These are phyloP conservation scores for Eupithecia inturbata DNA, from an alignment of 2,888 invertebrate genomes.

Conservation along the genomic window DNA sequence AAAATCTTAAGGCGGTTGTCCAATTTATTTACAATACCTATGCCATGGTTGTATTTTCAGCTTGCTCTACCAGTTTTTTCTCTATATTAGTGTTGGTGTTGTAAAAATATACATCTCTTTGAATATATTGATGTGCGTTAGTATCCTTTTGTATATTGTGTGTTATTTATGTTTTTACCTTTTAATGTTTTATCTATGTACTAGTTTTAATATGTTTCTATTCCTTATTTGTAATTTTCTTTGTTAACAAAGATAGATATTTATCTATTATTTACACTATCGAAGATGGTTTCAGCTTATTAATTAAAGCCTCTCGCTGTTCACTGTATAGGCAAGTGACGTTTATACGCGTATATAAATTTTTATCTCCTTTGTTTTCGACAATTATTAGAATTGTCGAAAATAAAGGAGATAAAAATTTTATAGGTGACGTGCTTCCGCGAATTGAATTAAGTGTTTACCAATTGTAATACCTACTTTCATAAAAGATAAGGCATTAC, in stretches of 20 bases:
- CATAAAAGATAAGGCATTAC: not conserved
- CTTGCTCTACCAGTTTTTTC: not conserved
- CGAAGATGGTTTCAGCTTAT: not conserved
- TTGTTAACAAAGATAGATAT: not conserved
- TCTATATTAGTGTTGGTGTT: not conserved
- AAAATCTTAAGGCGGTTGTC: slow-evolving; percentile 42
- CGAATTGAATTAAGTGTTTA: not conserved
- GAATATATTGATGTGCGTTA: not conserved
- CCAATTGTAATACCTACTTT: not conserved
- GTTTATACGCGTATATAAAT: not conserved
- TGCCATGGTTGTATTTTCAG: slow-evolving; percentile 23
- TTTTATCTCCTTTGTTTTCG: too few species aligned
- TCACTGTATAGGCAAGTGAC: not conserved
- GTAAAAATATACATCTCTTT: not conserved
- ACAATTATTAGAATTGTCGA: not conserved
- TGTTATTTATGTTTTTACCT: not conserved
- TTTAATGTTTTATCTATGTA: not conserved
- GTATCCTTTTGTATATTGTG: not conserved
- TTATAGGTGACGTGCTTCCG: not conserved
- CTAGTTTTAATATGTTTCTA: not conserved
- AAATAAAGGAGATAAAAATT: not conserved
- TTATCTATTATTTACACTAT: not conserved
- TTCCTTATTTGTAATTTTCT: not conserved
- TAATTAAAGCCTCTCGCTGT: not conserved
- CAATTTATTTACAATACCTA: slow-evolving; percentile 18